phyloP scores from a whole-genome alignment of 92 coral and sea anemone species.

The Zoanthus sociatus region DNA sequence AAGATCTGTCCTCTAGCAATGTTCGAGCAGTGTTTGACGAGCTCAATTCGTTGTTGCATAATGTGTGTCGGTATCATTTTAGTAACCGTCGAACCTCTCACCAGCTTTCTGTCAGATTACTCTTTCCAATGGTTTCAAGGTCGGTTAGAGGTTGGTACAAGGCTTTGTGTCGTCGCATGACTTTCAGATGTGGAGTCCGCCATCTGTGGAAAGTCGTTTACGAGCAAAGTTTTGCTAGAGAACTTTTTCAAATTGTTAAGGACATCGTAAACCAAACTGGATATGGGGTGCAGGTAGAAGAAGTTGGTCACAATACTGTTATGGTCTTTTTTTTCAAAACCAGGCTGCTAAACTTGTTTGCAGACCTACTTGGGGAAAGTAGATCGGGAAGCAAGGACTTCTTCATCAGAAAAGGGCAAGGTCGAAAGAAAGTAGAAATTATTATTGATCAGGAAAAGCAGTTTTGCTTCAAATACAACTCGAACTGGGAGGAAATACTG shows the following conservation, averaged over 20 bases:
- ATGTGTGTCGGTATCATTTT: slow-evolving; percentile 8
- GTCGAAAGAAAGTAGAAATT: slow-evolving; percentile 38
- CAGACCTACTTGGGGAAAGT: not conserved
- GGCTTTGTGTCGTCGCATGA: slow-evolving; percentile 11
- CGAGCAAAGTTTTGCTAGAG: slow-evolving; percentile 6
- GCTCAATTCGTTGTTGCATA: slow-evolving; percentile 20
- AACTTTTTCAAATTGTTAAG: not conserved
- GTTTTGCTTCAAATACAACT: slow-evolving; percentile 41
- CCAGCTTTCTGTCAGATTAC: not conserved
- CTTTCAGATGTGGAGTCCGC: slow-evolving; percentile 14
- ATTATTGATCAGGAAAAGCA: slow-evolving; percentile 43
- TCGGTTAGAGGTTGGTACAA: slow-evolving; percentile 15
- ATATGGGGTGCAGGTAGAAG: slow-evolving; percentile 11
- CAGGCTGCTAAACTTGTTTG: slow-evolving; percentile 2
- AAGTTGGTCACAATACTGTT: slow-evolving; percentile 15
- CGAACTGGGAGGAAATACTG: slow-evolving; percentile 26
- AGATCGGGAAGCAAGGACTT: slow-evolving; percentile 2
- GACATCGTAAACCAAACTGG: not conserved
- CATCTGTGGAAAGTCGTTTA: not conserved
- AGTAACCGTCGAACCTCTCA: not conserved
- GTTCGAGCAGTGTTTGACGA: slow-evolving; percentile 50
- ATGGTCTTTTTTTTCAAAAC: not conserved
- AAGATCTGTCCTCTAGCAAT: slow-evolving; percentile 15
- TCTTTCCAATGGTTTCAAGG: slow-evolving; percentile 6
- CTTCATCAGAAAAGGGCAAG: slow-evolving; percentile 27